These are phyloP conservation scores for Tetramorium alpestre DNA, from an alignment of 1,140 invertebrate species.

Conservation along the genomic window DNA sequence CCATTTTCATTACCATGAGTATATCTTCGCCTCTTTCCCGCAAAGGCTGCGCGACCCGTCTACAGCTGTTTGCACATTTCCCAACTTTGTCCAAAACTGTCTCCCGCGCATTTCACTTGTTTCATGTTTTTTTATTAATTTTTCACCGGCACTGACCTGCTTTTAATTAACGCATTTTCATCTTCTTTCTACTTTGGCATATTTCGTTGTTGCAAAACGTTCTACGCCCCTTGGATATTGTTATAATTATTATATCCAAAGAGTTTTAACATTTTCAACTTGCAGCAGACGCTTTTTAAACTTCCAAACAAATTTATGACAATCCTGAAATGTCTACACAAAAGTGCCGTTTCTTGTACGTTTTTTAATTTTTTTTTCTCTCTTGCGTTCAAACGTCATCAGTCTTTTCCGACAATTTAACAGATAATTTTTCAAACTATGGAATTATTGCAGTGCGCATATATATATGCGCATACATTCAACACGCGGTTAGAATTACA, in stretches of 20 bases:
- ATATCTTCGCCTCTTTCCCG: slow-evolving; percentile 47
- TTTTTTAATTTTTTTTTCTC: too few relatives aligned
- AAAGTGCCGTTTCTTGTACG: not conserved
- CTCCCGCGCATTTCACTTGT: slow-evolving; percentile 34
- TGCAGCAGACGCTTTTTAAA: not conserved
- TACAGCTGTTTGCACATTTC: slow-evolving; percentile 64
- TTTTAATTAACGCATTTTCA: slow-evolving; percentile 40
- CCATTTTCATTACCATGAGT: slow-evolving; percentile 70
- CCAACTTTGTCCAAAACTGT: slow-evolving; percentile 48
- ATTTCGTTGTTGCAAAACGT: not conserved
- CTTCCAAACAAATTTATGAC: not conserved
- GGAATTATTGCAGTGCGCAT: not conserved
- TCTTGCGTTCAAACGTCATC: not conserved
- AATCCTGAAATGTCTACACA: not conserved
- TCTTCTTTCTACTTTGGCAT: slow-evolving; percentile 20
- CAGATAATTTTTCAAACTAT: slow-evolving; percentile 29
- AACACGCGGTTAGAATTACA: slow-evolving; percentile 62
- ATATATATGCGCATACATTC: not conserved
- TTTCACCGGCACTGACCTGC: slow-evolving; percentile 36
- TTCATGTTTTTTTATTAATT: slow-evolving; percentile 49
- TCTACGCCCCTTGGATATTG: not conserved
- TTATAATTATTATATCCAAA: slow-evolving; percentile 28
- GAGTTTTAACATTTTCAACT: slow-evolving; percentile 28
- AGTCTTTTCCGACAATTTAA: not conserved
- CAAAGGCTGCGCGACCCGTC: slow-evolving; percentile 62